Evolutionary conservation across 2,113 vertebrate genomes (phyloP), one percentile per base, ranked within the genome.

Genomic region (Centropristis striata): DNA sequence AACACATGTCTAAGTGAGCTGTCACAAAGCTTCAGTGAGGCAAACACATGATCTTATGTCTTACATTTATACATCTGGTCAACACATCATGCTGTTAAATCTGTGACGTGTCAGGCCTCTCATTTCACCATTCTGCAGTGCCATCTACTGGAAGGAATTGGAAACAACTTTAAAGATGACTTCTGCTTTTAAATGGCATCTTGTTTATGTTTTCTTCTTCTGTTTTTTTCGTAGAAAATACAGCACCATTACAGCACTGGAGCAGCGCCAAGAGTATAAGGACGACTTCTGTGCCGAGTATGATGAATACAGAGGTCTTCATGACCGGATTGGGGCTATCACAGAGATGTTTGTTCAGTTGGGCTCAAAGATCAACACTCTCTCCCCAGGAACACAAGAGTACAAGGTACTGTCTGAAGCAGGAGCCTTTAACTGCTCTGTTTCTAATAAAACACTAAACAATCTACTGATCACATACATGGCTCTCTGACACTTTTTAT

Each of bases 271-370:
- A n/a, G 92, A 93, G 70, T 97, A 96, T 13, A 90, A 96, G 68
- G 93, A 96, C 11, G 97, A 96, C 37, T 97, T 97, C 83, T 94
- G 95, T 36, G 90, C 93, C 0, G 97, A 96, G 80, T 96, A 96
- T 10, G 86, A 92, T 0, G 95, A 96, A 86, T 96, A 97, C 75
- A 87, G 90, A 18, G 84, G 88, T 23, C 94, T 96, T 44, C 96
- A 96, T 10, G 64, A 96, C 68, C 92, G 92, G n/a, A 92, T 96
- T 8, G 92, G 93, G 18, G 92, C 92, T 4, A 90, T 95, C 78
- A 97, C 95, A 27, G 88, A 91, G 69, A 95, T 91, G 68, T 97
- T 96, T 88, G 80, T 95, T 74, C 95, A 96, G 32, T 91, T 97
- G 90, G 96, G 95, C 81, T 95, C 95, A 59, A 96, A 95, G 91